phyloP scores from a whole-genome alignment of 2,888 invertebrate genomes.

The Lasiommata megera region DNA sequence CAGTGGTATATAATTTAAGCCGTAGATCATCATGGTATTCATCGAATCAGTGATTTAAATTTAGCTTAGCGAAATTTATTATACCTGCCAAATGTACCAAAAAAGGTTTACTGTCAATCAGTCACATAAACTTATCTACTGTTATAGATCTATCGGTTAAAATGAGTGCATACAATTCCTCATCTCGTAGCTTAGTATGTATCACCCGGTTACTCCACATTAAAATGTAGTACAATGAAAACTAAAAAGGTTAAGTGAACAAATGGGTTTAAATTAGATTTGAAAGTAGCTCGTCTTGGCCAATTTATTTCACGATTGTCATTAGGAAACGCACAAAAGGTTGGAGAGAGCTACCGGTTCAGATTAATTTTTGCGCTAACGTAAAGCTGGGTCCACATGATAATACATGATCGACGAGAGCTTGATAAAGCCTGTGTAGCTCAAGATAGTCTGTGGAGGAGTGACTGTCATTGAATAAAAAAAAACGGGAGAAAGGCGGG shows the following conservation, averaged over 20 bases:
- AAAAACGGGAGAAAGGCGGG: too few species aligned
- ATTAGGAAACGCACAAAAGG: constrained; percentile 35
- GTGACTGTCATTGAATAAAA: too few species aligned
- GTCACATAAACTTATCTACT: constrained; percentile 3
- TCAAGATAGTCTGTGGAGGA: too few species aligned
- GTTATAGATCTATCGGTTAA: constrained; percentile 7
- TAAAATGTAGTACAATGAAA: constrained; percentile 13
- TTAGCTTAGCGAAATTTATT: not conserved
- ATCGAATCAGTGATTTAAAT: too few species aligned
- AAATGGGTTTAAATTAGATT: constrained; percentile 28
- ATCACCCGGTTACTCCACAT: constrained; percentile 3
- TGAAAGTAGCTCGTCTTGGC: constrained; percentile 34
- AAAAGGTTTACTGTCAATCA: not conserved
- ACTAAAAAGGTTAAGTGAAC: constrained; percentile 24
- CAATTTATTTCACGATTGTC: constrained; percentile 34
- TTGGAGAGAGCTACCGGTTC: constrained; percentile 38
- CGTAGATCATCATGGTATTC: too few species aligned
- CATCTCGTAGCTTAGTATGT: not conserved
- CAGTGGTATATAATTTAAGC: too few species aligned
- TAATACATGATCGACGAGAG: too few species aligned
- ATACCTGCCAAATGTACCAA: not conserved
- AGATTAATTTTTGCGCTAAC: constrained; percentile 40
- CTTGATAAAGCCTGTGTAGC: too few species aligned
- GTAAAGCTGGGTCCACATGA: constrained; percentile 25
- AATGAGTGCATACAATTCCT: constrained; percentile 1